These are phyloP conservation scores for rat (Rattus norvegicus) DNA, from an alignment of 2,113 vertebrate genomes.

Conservation along the genomic window DNA sequence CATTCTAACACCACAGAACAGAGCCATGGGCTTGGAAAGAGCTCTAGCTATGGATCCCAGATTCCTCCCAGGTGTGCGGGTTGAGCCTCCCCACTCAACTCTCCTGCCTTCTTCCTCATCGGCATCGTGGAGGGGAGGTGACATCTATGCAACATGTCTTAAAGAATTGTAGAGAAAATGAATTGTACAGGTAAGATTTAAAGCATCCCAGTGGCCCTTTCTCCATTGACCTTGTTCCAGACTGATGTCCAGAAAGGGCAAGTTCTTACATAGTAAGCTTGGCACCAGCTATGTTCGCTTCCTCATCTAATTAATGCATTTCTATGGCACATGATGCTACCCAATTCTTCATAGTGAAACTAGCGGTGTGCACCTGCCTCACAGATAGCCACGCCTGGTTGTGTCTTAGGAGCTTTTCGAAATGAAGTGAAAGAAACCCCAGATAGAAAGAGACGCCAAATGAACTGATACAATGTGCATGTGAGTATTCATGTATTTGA, in stretches of 20 bases:
- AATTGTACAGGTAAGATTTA: not conserved
- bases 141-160: too few relatives aligned
- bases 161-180: not conserved
- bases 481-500: not conserved
- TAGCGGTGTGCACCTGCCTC: not conserved
- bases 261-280: not conserved
- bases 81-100: not conserved
- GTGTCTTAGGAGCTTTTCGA: not conserved
- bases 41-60: not conserved
- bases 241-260: too few relatives aligned
- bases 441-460: not conserved
- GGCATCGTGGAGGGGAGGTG: rapidly evolving
- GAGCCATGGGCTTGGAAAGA: not conserved
- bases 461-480: too few relatives aligned
- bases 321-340: rapidly evolving
- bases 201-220: not conserved
- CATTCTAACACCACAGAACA: not conserved
- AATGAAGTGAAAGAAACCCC: not conserved
- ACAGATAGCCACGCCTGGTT: not conserved
- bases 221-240: not conserved
- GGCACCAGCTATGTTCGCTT: not conserved
- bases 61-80: not conserved
- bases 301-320: not conserved
- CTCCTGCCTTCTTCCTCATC: not conserved
- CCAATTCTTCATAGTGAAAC: too few relatives aligned